Base-by-base conservation (phyloP, 2,888 invertebrate species). In the Cataglyphis cursor region DNA sequence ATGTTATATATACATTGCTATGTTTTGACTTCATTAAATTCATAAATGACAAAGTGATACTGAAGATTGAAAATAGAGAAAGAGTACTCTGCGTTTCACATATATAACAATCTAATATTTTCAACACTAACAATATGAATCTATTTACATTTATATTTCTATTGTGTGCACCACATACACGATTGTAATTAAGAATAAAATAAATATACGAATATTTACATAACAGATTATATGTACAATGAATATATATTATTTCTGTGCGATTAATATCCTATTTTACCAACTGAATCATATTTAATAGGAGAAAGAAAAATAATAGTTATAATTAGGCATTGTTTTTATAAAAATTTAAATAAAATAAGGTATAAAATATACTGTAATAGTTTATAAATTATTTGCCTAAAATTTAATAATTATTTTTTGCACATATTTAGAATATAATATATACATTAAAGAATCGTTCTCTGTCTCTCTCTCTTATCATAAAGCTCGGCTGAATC, bases 121-220 rank as follows among this genome's bases (percentile, higher is more conserved):
- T 92, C 90, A 90, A 91, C 91, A 91, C 93, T 93, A 93, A 93
- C 93, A 92, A 92, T 90, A 92, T 88, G 90, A 92, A n/a, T 86
- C 89, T 90, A 92, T 89, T 92, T 92, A 92, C 92, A 92, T 92
- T 92, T 92, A 92, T 92, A 92, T 92, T 93, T 92, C 92, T 92
- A 93, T 92, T 89, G 92, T 92, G 93, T 93, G 92, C 93, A 91
- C 92, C 89, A 91, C 88, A 92, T 91, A 92, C 89, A 90, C 90
- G 84, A 92, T 89, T 93, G 91, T 93, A 93, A 91, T 89, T 93
- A 92, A 90, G 88, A 90, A 89, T 92, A 90, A 92, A 91, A 93
- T 93, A 93, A 93, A 93, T 92, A 92, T 92, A 93, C 88, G 84
- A 90, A 90, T 93, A 93, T 93, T 93, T 93, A 93, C 92, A 87